A percentile compares a stretch with the other conserved stretches of the same genome.
Evolutionary conservation across 2,797 vertebrate genomes (phyloP).

Genomic region (Rallus crepitans): DNA sequence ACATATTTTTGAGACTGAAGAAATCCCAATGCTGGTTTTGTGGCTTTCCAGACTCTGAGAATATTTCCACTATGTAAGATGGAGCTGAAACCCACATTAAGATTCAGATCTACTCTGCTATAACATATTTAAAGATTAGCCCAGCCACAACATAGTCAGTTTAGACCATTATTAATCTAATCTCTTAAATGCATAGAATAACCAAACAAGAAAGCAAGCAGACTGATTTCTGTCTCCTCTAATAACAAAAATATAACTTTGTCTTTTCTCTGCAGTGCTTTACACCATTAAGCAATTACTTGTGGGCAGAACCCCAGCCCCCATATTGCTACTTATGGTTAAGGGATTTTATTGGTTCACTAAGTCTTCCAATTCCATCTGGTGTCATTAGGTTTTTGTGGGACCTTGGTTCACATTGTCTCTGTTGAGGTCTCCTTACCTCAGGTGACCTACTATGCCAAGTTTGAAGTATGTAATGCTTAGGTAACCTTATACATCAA

Average conservation of each 20-base stretch:
- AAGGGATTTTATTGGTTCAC: slow-evolving; percentile 63
- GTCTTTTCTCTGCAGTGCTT: slow-evolving; percentile 64
- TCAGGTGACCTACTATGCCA: background rate
- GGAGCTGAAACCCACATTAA: slow-evolving; percentile 67
- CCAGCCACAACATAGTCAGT: slow-evolving; percentile 68
- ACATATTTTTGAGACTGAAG: background rate
- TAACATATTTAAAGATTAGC: slow-evolving; percentile 72
- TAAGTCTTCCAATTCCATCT: slow-evolving; percentile 69
- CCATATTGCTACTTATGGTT: slow-evolving; percentile 65
- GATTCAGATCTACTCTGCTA: slow-evolving; percentile 61
- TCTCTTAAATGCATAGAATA: slow-evolving; percentile 75
- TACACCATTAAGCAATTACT: slow-evolving; percentile 70
- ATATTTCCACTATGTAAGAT: slow-evolving; percentile 15
- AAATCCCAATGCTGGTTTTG: background rate
- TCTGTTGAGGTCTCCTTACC: slow-evolving; percentile 4
- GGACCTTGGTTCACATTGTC: slow-evolving; percentile 7
- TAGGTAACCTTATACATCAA: background rate
- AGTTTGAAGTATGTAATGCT: background rate
- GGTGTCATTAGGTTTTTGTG: slow-evolving; percentile 21
- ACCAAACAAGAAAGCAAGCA: slow-evolving; percentile 70
- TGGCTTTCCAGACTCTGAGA: slow-evolving; percentile 30
- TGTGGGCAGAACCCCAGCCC: slow-evolving; percentile 66
- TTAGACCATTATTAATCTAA: slow-evolving; percentile 78
- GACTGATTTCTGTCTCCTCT: slow-evolving; percentile 71
- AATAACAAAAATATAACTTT: slow-evolving; percentile 71